Percentiles rank a stretch among this genome's conserved stretches.
Evolutionary conservation across 2,797 vertebrate species (phyloP).

Genomic region (Danio jaintianensis): DNA sequence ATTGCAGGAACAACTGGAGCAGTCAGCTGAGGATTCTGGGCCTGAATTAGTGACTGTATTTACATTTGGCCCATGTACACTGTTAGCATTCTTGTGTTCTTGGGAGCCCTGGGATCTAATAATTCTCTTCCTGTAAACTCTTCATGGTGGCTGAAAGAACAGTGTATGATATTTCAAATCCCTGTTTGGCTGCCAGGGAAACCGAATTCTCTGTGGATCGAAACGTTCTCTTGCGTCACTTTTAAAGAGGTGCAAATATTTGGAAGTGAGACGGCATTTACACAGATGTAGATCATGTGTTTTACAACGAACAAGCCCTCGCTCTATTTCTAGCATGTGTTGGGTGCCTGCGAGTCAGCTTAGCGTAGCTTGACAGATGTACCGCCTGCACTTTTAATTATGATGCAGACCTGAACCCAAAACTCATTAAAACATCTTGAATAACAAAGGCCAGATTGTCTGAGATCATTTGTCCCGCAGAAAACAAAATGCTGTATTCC

Average conservation of each 20-base stretch:
- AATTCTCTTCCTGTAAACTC: constrained; percentile 56
- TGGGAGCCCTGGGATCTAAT: constrained; percentile 42
- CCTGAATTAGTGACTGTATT: constrained; percentile 49
- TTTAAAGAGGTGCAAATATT: constrained; percentile 25
- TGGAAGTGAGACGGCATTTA: not conserved
- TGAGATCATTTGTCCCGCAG: constrained; percentile 52
- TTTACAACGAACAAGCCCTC: constrained; percentile 25
- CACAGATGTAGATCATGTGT: constrained; percentile 12
- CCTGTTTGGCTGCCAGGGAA: constrained; percentile 27
- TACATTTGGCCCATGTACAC: constrained; percentile 42
- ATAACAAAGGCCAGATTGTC: constrained; percentile 54
- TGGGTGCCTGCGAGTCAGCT: constrained; percentile 15
- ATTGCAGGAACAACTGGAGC: constrained; percentile 15
- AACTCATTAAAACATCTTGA: constrained; percentile 54
- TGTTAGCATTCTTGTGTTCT: constrained; percentile 58
- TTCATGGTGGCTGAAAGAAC: constrained; percentile 35
- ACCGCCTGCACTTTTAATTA: constrained; percentile 44
- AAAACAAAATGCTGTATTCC: constrained; percentile 49
- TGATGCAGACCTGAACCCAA: constrained; percentile 44
- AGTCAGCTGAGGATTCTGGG: constrained; percentile 48
- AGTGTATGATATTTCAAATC: constrained; percentile 30
- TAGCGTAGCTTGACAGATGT: constrained; percentile 42
- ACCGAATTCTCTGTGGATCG: constrained; percentile 35
- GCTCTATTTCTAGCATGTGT: constrained; percentile 31
- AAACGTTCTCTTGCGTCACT: constrained; percentile 16